Evolutionary conservation across 2,113 vertebrate species (phyloP).

Genomic region (Sciurus niger): DNA sequence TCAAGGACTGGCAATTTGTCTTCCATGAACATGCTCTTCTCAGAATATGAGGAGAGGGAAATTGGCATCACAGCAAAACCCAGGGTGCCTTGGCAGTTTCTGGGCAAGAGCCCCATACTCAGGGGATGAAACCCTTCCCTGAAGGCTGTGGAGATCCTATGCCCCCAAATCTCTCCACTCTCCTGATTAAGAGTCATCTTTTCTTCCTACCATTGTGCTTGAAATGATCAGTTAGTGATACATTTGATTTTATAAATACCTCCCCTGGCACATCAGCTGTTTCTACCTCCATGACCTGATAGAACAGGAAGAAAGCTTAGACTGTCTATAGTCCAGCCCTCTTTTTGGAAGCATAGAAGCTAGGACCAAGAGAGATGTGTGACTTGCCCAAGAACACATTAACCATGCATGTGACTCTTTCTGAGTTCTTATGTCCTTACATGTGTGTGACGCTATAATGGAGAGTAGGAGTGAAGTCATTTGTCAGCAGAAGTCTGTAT

Average conservation of each 20-base stretch:
- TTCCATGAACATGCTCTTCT: constrained; percentile 63
- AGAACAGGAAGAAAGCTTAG: not conserved
- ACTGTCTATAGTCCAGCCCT: not conserved
- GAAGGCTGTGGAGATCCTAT: not conserved
- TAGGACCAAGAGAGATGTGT: not conserved
- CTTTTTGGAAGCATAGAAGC: not conserved
- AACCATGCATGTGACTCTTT: not conserved
- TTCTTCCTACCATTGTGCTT: not conserved
- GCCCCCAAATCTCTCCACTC: not conserved
- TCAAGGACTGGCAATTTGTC: constrained; percentile 57
- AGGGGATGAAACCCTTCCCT: not conserved
- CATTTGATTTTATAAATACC: not conserved
- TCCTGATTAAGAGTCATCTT: not conserved
- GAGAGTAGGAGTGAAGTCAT: not conserved
- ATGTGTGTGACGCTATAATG: not conserved
- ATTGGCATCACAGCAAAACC: constrained; percentile 52
- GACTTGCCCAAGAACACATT: not conserved
- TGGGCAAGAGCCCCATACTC: not conserved
- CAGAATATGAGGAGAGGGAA: constrained; percentile 47
- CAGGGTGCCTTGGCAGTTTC: not conserved
- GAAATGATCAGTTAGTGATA: not conserved
- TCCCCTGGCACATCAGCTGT: not conserved
- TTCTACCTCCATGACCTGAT: not conserved
- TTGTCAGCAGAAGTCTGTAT: not conserved
- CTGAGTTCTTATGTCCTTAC: not conserved